Conservation (phyloP, 2,797 vertebrate species). For the Squalus acanthias region DNA sequence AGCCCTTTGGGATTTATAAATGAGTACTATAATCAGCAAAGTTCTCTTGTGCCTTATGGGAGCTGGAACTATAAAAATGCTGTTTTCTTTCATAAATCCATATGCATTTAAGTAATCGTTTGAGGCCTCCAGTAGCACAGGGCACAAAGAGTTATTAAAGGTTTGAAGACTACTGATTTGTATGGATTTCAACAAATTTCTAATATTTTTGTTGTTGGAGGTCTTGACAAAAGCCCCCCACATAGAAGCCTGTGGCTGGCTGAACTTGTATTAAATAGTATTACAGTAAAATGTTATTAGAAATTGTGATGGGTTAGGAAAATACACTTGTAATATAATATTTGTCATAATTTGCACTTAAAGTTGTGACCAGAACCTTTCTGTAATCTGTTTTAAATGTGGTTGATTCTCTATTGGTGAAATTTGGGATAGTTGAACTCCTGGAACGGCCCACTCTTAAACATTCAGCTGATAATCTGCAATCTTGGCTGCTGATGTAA, state of each 20-base stretch:
- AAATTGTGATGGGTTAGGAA: background rate
- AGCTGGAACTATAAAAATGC: background rate
- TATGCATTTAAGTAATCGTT: background rate
- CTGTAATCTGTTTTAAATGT: background rate
- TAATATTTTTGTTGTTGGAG: background rate
- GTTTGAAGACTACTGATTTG: background rate
- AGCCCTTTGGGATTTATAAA: background rate
- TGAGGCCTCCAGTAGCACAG: background rate
- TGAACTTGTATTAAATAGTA: background rate
- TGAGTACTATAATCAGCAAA: background rate
- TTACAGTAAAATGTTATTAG: background rate
- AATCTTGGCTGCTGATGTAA: background rate
- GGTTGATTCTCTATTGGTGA: background rate
- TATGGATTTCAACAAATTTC: background rate
- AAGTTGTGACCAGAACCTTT: background rate
- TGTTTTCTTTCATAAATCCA: background rate
- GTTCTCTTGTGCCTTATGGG: background rate
- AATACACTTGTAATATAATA: background rate
- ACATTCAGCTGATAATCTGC: background rate
- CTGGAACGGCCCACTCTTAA: background rate
- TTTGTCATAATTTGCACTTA: background rate
- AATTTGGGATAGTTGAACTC: background rate
- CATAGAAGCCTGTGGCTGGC: background rate
- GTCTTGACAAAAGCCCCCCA: background rate
- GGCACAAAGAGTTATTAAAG: background rate